Base-by-base conservation (phyloP, 2,888 invertebrate genomes). In the Apotomis turbidana region DNA sequence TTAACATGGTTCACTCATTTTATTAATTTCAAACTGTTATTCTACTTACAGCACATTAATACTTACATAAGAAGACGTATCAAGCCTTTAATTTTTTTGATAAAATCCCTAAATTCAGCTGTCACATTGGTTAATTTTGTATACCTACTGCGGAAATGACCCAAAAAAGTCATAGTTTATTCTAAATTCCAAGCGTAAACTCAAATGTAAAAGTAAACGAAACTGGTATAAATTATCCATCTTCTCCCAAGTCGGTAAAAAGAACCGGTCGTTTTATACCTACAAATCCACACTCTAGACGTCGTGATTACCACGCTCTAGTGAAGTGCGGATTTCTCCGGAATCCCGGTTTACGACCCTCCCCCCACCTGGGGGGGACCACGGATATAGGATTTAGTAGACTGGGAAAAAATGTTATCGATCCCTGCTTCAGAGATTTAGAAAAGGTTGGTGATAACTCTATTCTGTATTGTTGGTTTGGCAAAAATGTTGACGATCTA, bases 291-390 rank as follows among this genome's bases (percentile, higher is more conserved):
- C 81, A 78, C 76, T 75, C 68, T 70, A 74, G 74, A 74, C 76
- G 81, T 79, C 81, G 83, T 91, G 91, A 91, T 91, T 91, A 91
- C 86, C 84, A 87, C 80, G 85, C 82, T 82, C 85, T 87, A 87
- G 89, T 88, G 90, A 89, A 89, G 89, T 90, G 89, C 85, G 90
- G 90, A 90, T 91, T 90, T 90, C 87, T 85, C 81, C 85, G 78
- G 90, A 91, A 89, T 90, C 90, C 90, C 86, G 85, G 86, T 91
- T 91, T 90, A 90, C 88, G 90, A 90, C 83, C 87, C 79, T 59
- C 75, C 73, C 55, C 67, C 73, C 59, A 36, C 58, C 41, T n/a
- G 61, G 72, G 72, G 64, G 72, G 68, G 70, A 73, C 74, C 74
- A 75, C 69, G 60, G 63, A 74, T 71, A 71, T 68, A 68, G 69